These are phyloP conservation scores for Acipenser oxyrinchus DNA, from an alignment of 2,797 vertebrate species.

Conservation along the genomic window DNA sequence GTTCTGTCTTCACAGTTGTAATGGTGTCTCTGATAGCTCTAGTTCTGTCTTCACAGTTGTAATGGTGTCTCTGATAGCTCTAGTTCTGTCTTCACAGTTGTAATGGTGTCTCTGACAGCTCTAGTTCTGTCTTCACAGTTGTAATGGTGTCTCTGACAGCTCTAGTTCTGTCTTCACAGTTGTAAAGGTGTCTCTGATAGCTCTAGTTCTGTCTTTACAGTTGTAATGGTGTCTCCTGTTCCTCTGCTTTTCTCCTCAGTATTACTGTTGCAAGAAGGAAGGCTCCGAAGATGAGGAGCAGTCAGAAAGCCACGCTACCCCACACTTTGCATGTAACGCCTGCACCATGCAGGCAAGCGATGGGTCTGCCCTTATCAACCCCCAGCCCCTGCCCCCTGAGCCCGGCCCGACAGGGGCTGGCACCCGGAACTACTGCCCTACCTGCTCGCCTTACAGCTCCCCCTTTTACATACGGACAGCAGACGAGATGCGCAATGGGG, in stretches of 20 bases:
- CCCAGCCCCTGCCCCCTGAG: slow-evolving; percentile 48
- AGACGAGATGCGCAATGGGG: slow-evolving; percentile 80
- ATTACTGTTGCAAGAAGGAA: slow-evolving; percentile 97
- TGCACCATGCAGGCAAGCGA: slow-evolving; percentile 72
- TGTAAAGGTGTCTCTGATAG: no score
- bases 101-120: no score
- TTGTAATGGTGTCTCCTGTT: no score
- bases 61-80: no score
- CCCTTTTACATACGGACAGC: slow-evolving; percentile 82
- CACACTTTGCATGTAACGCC: slow-evolving; percentile 76
- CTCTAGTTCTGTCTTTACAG: no score
- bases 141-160: no score
- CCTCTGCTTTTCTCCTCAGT: slow-evolving; percentile 47
- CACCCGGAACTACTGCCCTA: slow-evolving; percentile 63
- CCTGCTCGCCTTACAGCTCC: slow-evolving; percentile 77
- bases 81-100: no score
- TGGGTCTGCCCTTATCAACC: slow-evolving; percentile 43
- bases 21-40: no score
- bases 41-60: no score
- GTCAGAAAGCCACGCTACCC: slow-evolving; percentile 51
- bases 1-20: no score
- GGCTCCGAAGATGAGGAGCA: slow-evolving; percentile 69
- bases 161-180: no score
- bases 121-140: no score
- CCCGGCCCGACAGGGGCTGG: slow-evolving; percentile 24